phyloP scores from a whole-genome alignment of 2,113 vertebrate genomes.

The Xiphophorus couchianus region DNA sequence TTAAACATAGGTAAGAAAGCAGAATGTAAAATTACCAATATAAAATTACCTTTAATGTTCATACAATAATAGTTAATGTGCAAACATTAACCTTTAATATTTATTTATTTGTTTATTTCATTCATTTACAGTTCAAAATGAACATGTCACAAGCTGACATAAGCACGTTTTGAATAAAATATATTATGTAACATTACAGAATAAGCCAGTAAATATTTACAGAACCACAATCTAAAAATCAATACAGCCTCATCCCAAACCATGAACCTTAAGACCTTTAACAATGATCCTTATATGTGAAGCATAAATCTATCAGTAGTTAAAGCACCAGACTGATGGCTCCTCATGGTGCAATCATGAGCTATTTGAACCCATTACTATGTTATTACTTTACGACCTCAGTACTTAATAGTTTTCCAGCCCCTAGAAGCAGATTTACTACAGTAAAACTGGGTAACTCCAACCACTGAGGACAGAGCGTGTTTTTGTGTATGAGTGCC shows the following conservation, averaged over 20 bases:
- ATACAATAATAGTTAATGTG: no score
- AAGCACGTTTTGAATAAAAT: no score
- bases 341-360: not conserved
- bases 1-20: not conserved
- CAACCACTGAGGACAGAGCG: conserved; percentile 23
- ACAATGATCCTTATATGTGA: not conserved
- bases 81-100: not conserved
- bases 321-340: not conserved
- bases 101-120: no score
- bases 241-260: not conserved
- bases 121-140: no score
- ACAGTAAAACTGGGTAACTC: conserved; percentile 9
- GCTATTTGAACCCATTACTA: conserved; percentile 2
- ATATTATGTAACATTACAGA: not conserved
- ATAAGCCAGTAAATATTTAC: not conserved
- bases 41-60: not conserved
- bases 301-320: not conserved
- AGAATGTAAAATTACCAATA: not conserved
- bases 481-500: conserved; percentile 53
- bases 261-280: not conserved
- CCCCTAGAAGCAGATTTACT: not conserved
- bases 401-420: not conserved
- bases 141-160: no score
- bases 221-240: not conserved
- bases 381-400: not conserved